These are phyloP conservation scores for Antidorcas marsupialis DNA, from an alignment of 2,113 vertebrate genomes.

Conservation along the genomic window DNA sequence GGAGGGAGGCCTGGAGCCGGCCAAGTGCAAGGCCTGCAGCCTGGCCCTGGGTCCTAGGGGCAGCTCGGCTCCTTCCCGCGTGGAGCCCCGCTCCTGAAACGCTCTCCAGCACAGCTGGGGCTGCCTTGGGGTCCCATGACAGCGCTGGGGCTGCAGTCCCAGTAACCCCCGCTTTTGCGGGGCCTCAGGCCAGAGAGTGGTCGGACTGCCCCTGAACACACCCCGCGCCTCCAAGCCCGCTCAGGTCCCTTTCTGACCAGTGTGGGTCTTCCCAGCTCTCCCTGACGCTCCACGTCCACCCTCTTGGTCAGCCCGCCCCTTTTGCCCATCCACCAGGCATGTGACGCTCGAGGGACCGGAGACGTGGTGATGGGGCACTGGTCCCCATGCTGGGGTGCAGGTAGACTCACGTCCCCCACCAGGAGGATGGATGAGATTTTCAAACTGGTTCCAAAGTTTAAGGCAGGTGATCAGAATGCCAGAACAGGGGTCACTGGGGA, in stretches of 20 bases:
- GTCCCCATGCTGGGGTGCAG: background rate
- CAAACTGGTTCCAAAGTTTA: background rate
- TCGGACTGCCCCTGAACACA: fast-evolving
- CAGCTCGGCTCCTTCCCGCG: fast-evolving
- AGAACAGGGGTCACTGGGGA: fast-evolving
- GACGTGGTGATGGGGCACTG: fast-evolving
- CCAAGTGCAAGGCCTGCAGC: background rate
- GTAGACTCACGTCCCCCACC: background rate
- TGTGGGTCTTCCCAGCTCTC: fast-evolving
- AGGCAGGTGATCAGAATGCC: background rate
- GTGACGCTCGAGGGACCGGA: background rate
- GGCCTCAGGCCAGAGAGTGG: fast-evolving
- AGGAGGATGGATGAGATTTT: background rate
- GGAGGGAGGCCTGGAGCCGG: background rate
- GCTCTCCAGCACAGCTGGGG: background rate
- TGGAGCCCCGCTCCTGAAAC: fast-evolving
- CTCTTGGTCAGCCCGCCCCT: background rate
- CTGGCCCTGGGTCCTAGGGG: background rate
- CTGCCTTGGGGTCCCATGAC: fast-evolving
- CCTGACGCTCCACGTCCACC: fast-evolving
- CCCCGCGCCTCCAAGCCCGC: fast-evolving
- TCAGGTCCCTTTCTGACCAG: background rate
- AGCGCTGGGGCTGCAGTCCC: fast-evolving
- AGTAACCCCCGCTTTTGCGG: fast-evolving
- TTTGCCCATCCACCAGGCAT: background rate